phyloP scores from a whole-genome alignment of 2,797 vertebrate species.

The Toxotes lorentzi region DNA sequence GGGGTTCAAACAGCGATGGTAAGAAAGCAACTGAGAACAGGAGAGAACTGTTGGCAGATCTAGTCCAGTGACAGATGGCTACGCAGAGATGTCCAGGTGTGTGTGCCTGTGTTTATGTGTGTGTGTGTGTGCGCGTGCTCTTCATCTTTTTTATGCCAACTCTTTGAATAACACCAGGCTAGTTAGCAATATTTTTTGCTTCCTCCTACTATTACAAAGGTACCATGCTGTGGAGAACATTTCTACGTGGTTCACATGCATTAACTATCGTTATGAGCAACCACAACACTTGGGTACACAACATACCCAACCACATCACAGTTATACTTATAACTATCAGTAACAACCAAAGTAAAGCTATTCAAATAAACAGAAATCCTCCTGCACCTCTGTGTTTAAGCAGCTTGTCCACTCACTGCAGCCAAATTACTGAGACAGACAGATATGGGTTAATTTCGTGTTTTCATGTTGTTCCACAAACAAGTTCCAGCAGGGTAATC shows the following conservation, averaged over 20 bases:
- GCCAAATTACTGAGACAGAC: conserved; percentile 10
- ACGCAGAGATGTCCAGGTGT: conserved; percentile 54
- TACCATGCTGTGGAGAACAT: conserved; percentile 1
- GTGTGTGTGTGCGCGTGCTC: conserved; percentile 2
- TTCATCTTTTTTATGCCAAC: conserved; percentile 25
- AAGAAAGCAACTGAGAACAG: conserved; percentile 42
- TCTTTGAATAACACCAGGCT: conserved; percentile 34
- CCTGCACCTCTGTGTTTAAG: not conserved
- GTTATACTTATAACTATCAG: not conserved
- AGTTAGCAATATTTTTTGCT: conserved; percentile 13
- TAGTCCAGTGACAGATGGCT: conserved; percentile 73
- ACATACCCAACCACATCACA: too few species aligned
- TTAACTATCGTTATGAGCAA: not conserved
- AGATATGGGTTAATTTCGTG: conserved; percentile 22
- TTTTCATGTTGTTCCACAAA: conserved; percentile 50
- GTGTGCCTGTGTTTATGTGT: conserved; percentile 22
- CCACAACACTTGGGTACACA: not conserved
- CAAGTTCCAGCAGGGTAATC: conserved; percentile 51
- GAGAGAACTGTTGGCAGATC: conserved; percentile 54
- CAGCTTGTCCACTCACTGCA: conserved; percentile 5
- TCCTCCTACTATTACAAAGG: conserved; percentile 1
- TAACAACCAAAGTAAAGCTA: not conserved
- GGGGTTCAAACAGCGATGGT: conserved; percentile 42
- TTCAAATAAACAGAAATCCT: conserved; percentile 2
- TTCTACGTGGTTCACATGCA: not conserved